These are phyloP conservation scores for Lasioglossum calceatum DNA, from an alignment of 2,888 invertebrate genomes.

Conservation along the genomic window DNA sequence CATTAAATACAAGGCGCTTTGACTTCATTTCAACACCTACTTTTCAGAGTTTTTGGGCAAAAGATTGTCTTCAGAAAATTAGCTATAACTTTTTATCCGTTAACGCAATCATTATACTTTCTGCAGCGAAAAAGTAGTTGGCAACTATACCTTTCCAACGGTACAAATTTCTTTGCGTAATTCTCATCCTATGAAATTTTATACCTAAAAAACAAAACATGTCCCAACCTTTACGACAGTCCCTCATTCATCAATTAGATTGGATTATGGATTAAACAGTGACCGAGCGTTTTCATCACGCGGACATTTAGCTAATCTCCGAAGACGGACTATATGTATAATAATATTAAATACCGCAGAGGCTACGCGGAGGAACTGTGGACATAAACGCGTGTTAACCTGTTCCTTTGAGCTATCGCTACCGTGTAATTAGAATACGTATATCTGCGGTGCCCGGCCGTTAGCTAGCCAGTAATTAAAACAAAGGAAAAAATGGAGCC, in stretches of 20 bases:
- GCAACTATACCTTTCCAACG: too few species aligned
- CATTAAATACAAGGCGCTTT: too few species aligned
- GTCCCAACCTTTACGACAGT: too few species aligned
- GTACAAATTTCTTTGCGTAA: too few species aligned
- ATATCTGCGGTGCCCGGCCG: conserved; percentile 27
- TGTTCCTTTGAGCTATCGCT: conserved; percentile 32
- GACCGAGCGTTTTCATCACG: neutral
- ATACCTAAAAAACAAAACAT: too few species aligned
- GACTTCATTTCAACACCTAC: too few species aligned
- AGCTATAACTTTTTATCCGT: too few species aligned
- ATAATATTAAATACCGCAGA: conserved; percentile 14
- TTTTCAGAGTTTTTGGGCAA: too few species aligned
- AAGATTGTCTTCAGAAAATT: too few species aligned
- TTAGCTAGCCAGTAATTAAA: conserved; percentile 29
- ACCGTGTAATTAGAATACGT: conserved; percentile 51
- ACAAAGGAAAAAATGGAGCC: conserved; percentile 7
- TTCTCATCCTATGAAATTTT: too few species aligned
- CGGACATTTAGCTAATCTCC: neutral
- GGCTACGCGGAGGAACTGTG: neutral
- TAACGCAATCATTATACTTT: too few species aligned
- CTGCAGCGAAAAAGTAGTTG: too few species aligned
- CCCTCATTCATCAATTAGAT: neutral
- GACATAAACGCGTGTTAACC: conserved; percentile 42
- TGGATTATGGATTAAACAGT: neutral
- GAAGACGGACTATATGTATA: neutral